Percentiles rank a stretch among this genome's conserved stretches.
These are phyloP conservation scores for Rhagophthalmus giganteus DNA, from an alignment of 2,888 invertebrate genomes.

Conservation along the genomic window DNA sequence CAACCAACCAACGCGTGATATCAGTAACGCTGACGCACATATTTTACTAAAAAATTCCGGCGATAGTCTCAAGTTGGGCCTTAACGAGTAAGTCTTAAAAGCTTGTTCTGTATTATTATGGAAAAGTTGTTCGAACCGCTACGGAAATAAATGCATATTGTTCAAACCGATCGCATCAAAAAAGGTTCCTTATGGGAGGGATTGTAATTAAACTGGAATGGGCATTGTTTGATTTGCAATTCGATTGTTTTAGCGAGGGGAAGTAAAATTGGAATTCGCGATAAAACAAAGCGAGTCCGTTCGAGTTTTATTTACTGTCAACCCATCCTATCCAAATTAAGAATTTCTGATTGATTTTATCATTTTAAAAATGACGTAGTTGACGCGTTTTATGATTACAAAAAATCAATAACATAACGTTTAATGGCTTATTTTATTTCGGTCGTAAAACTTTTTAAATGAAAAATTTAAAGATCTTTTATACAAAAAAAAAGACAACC, in stretches of 20 bases:
- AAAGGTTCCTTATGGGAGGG: not conserved
- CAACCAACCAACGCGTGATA: slow-evolving; percentile 66
- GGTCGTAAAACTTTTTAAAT: too few species aligned
- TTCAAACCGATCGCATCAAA: not conserved
- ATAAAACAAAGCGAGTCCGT: not conserved
- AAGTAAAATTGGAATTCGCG: not conserved
- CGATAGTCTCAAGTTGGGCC: slow-evolving; percentile 66
- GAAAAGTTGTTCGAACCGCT: not conserved
- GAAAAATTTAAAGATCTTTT: too few species aligned
- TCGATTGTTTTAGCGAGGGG: not conserved
- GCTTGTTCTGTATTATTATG: slow-evolving; percentile 6
- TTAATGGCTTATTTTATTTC: too few species aligned
- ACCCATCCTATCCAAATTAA: too few species aligned
- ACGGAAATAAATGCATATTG: not conserved
- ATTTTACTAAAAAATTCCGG: slow-evolving; percentile 73
- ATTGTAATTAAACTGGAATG: not conserved
- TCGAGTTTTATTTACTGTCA: too few species aligned
- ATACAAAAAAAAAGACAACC: too few species aligned
- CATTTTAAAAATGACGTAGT: too few species aligned
- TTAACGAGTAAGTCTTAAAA: slow-evolving; percentile 68
- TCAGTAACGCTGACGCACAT: slow-evolving; percentile 74
- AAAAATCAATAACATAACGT: too few species aligned
- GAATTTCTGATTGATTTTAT: too few species aligned
- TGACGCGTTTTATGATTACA: too few species aligned
- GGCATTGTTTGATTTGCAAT: not conserved